A percentile compares a stretch with the other conserved stretches of the same genome.
phyloP scores from a whole-genome alignment of 53 echinoderm and acorn worm genomes.

The Paracentrotus lividus region DNA sequence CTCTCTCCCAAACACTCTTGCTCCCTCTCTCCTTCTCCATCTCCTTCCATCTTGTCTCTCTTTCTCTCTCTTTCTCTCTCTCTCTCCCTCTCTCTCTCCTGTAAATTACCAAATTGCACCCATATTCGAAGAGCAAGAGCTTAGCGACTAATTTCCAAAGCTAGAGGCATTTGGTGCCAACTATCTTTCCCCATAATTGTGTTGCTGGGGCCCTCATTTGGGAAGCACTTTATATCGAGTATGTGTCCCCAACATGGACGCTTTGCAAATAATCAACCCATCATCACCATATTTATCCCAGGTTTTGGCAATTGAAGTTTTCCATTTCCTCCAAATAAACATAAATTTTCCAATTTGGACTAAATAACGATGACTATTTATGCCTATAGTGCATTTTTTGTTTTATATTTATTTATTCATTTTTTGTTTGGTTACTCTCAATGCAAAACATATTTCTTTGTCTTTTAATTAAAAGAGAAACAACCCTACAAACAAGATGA shows the following conservation, averaged over 20 bases:
- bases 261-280: conserved; percentile 13
- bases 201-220: background rate
- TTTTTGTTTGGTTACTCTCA: too few species aligned
- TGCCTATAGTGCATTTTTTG: too few species aligned
- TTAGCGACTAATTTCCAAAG: conserved; percentile 47
- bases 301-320: background rate
- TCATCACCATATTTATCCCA: conserved; percentile 4
- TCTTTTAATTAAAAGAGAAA: too few species aligned
- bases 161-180: conserved; percentile 52
- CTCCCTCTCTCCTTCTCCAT: background rate
- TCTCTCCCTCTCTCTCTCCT: background rate
- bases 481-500: too few species aligned
- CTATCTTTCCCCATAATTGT: conserved; percentile 40
- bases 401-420: too few species aligned
- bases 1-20: conserved; percentile 15
- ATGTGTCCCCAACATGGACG: background rate
- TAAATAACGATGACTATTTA: too few species aligned
- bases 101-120: conserved; percentile 36
- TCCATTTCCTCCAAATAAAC: background rate
- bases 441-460: too few species aligned
- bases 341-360: too few species aligned
- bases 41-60: conserved; percentile 32
- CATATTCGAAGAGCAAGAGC: conserved; percentile 12
- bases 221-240: conserved; percentile 18
- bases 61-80: background rate